A percentile compares a stretch with the other conserved stretches of the same genome.
phyloP scores from a whole-genome alignment of 2,888 invertebrate species.

The Pelosia muscerda region DNA sequence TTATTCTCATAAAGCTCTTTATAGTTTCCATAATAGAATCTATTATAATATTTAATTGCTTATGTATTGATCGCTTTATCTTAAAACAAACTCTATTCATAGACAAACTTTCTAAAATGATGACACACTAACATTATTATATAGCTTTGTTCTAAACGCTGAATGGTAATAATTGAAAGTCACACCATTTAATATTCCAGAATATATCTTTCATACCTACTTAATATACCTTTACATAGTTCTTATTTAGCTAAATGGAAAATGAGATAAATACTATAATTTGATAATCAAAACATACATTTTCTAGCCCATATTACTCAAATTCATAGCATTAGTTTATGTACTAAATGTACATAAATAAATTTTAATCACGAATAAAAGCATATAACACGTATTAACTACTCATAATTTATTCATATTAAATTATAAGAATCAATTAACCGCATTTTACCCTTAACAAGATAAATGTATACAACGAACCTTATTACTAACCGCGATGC shows the following conservation, averaged over 20 bases:
- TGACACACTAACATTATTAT: neutral
- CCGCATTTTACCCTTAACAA: neutral
- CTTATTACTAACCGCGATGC: neutral
- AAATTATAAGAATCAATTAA: neutral
- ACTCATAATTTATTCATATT: neutral
- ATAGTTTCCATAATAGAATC: neutral
- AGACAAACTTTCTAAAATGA: neutral
- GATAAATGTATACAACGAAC: neutral
- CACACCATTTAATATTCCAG: neutral
- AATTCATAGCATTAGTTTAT: no score
- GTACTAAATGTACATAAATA: neutral
- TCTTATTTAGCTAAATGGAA: no score
- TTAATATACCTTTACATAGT: no score
- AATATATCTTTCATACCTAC: neutral
- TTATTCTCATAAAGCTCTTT: neutral
- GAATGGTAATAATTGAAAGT: neutral
- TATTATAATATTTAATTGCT: slow-evolving; percentile 2
- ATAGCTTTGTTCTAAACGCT: neutral
- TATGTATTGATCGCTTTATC: neutral
- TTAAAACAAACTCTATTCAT: neutral
- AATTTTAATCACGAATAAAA: neutral
- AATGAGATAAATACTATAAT: no score
- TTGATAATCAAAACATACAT: neutral
- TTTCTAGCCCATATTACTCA: neutral
- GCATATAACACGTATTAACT: neutral